Percentiles rank a stretch among this genome's conserved stretches.
phyloP scores from a whole-genome alignment of 2,113 vertebrate species.

The Bos taurus region DNA sequence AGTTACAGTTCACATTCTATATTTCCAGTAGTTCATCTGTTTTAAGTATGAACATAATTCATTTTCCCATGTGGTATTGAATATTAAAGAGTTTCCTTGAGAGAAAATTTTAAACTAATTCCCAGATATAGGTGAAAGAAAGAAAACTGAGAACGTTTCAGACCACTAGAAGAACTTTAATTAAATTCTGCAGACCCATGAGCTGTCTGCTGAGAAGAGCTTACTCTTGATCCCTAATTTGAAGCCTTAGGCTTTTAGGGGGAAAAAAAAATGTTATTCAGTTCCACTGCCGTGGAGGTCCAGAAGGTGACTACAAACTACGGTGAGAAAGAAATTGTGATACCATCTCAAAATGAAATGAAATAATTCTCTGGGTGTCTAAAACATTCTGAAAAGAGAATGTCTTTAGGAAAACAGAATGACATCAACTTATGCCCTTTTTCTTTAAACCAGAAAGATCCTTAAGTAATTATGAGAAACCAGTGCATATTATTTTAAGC shows the following conservation, averaged over 20 bases:
- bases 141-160: not conserved
- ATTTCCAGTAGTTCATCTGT: not conserved
- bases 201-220: not conserved
- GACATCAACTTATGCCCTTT: not conserved
- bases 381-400: not conserved
- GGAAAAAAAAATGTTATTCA: not conserved
- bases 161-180: slow-evolving; percentile 11
- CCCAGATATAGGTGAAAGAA: not conserved
- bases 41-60: not conserved
- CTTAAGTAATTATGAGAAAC: slow-evolving; percentile 2
- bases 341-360: not conserved
- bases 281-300: not conserved
- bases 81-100: not conserved
- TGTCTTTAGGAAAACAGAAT: not conserved
- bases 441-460: not conserved
- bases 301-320: not conserved
- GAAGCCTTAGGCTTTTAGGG: slow-evolving; percentile 17
- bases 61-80: not conserved
- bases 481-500: not conserved
- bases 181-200: slow-evolving; percentile 23
- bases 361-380: not conserved
- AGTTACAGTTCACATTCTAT: not conserved
- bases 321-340: slow-evolving; percentile 7
- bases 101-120: not conserved
- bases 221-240: slow-evolving; percentile 41